Evolutionary conservation across 2,888 invertebrate species (phyloP).

Genomic region (Odontomyia ornata): DNA sequence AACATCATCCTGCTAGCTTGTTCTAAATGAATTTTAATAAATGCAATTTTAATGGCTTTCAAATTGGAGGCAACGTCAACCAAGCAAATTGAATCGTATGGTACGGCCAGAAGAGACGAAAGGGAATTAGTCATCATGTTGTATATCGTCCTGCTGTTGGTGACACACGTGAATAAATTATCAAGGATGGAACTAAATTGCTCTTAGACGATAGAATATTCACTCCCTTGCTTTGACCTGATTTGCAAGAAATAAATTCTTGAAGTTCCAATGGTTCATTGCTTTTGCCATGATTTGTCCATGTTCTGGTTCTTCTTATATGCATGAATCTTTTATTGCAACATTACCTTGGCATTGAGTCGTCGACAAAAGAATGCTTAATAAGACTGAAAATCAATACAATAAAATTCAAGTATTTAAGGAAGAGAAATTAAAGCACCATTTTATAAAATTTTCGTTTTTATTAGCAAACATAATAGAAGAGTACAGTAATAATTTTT

Average conservation of each 20-base stretch:
- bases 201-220: background rate
- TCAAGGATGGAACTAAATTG: background rate
- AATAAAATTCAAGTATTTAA: background rate
- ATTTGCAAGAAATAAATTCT: background rate
- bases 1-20: conserved; percentile 24
- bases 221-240: background rate
- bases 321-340: conserved; percentile 21
- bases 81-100: background rate
- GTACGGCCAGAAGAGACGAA: background rate
- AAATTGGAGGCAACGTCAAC: background rate
- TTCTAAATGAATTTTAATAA: conserved; percentile 42
- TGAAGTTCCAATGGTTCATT: background rate
- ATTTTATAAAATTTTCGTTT: conserved; percentile 18
- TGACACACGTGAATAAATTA: conserved; percentile 1
- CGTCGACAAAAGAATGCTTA: background rate
- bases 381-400: background rate
- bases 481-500: conserved; percentile 8
- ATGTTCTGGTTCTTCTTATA: too few relatives aligned
- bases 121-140: background rate
- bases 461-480: conserved; percentile 17
- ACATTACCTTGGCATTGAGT: conserved; percentile 34
- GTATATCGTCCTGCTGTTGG: background rate
- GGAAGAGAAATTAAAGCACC: background rate
- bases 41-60: conserved; percentile 39
- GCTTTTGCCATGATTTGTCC: background rate